Conservation (phyloP, 2,888 invertebrate genomes). For the Drosophila incognita region DNA sequence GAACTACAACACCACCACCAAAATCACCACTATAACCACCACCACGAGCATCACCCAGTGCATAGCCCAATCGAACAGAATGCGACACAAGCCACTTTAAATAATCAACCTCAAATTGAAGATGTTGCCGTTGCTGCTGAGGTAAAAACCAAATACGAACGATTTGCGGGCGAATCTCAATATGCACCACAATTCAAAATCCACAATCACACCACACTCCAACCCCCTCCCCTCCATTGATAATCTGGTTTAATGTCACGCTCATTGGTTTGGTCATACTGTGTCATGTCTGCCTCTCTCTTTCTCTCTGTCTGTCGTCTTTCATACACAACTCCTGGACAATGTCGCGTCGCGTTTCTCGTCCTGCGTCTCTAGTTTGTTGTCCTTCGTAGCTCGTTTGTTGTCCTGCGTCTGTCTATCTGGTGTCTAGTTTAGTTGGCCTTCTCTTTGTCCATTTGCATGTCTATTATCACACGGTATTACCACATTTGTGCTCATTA, state of each 20-base stretch:
- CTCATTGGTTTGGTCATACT: slow-evolving; percentile 42
- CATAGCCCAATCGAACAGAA: slow-evolving; percentile 13
- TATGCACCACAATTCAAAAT: slow-evolving; percentile 3
- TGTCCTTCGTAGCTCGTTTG: slow-evolving; percentile 23
- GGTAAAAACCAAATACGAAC: slow-evolving; percentile 43
- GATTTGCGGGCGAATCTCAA: slow-evolving; percentile 16
- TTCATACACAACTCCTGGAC: slow-evolving; percentile 1
- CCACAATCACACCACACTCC: slow-evolving; percentile 2
- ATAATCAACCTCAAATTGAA: slow-evolving; percentile 31
- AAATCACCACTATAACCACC: neutral
- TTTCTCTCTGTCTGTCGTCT: slow-evolving; percentile 8
- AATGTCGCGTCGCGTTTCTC: slow-evolving; percentile 1
- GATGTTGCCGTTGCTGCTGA: slow-evolving; percentile 38
- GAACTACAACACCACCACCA: slow-evolving; percentile 23
- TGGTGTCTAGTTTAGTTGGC: slow-evolving; percentile 36
- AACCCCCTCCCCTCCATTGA: neutral
- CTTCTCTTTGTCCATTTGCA: slow-evolving; percentile 32
- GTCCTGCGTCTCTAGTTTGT: slow-evolving; percentile 21
- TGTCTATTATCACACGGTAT: slow-evolving; percentile 38
- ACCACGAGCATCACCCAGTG: slow-evolving; percentile 22
- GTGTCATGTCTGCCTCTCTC: slow-evolving; percentile 31
- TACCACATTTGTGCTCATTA: slow-evolving; percentile 34
- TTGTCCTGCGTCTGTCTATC: slow-evolving; percentile 18
- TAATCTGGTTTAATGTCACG: slow-evolving; percentile 36
- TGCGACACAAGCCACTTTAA: slow-evolving; percentile 33